Conservation (phyloP, 2,797 vertebrate species). For the Sebastes alutus region DNA sequence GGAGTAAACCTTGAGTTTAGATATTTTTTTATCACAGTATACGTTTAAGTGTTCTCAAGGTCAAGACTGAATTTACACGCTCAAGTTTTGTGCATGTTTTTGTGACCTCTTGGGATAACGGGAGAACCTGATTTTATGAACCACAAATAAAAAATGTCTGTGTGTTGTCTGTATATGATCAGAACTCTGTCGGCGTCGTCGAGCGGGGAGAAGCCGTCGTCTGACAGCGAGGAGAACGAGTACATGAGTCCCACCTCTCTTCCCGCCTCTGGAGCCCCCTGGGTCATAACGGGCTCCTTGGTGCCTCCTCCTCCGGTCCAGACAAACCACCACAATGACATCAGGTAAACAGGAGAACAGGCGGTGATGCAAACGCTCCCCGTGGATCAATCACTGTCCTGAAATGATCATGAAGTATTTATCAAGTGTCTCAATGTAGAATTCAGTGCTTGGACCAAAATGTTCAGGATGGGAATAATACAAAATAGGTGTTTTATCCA, state of each 20-base stretch:
- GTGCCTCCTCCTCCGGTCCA: constrained; percentile 75
- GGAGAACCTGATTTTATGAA: background rate
- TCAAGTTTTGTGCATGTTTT: background rate
- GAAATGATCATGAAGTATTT: background rate
- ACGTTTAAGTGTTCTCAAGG: background rate
- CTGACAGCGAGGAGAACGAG: constrained; percentile 87
- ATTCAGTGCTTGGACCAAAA: background rate
- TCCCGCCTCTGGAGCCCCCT: constrained; percentile 72
- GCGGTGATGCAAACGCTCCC: background rate
- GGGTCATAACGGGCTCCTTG: constrained; percentile 65
- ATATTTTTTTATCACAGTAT: too few species aligned
- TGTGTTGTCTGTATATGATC: background rate
- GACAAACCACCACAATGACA: constrained; percentile 46
- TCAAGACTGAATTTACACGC: background rate
- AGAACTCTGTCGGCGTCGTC: constrained; percentile 75
- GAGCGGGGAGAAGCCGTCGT: constrained; percentile 75
- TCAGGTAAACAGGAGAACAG: constrained; percentile 41
- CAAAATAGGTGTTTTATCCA: too few species aligned
- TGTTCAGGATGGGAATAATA: too few species aligned
- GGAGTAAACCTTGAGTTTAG: too few species aligned
- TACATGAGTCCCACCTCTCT: constrained; percentile 94
- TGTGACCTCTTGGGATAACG: background rate
- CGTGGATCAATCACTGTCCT: background rate
- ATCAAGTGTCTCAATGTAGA: background rate
- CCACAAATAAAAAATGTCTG: background rate